Evolutionary conservation across 2,888 invertebrate genomes (phyloP).

Genomic region (Rotaria macrura): DNA sequence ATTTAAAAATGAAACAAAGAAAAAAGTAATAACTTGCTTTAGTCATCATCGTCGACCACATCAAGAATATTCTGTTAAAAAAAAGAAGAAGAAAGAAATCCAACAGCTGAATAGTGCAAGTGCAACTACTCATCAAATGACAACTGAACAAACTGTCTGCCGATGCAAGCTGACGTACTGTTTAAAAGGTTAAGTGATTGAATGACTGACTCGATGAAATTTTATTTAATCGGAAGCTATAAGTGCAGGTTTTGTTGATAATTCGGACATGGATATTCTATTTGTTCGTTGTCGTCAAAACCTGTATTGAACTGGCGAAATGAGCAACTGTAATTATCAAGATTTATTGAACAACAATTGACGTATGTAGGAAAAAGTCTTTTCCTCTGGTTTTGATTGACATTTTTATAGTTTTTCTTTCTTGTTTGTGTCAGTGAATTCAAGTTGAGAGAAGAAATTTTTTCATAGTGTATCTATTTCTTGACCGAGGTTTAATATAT

Average conservation of each 20-base stretch:
- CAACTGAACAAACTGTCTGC: not conserved
- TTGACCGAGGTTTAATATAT: not conserved
- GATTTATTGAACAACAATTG: not conserved
- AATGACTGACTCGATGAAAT: not conserved
- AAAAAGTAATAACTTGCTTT: not conserved
- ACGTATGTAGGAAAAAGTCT: not conserved
- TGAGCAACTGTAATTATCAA: not conserved
- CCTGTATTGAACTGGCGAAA: not conserved
- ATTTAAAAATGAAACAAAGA: not conserved
- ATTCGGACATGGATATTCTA: not conserved
- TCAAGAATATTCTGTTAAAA: not conserved
- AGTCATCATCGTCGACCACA: not conserved
- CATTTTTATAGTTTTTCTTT: not conserved
- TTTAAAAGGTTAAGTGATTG: not conserved
- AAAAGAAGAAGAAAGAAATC: not conserved
- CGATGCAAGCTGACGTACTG: not conserved
- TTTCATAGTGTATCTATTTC: not conserved
- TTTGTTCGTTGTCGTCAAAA: slow-evolving; percentile 22
- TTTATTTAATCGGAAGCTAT: not conserved
- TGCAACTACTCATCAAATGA: not conserved
- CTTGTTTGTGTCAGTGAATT: no score
- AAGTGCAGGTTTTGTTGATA: slow-evolving; percentile 19
- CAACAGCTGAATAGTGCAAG: not conserved
- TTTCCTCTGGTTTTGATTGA: not conserved
- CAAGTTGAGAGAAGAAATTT: not conserved